Base-by-base conservation (phyloP, 1,140 invertebrate species). In the Microplitis mediator region DNA sequence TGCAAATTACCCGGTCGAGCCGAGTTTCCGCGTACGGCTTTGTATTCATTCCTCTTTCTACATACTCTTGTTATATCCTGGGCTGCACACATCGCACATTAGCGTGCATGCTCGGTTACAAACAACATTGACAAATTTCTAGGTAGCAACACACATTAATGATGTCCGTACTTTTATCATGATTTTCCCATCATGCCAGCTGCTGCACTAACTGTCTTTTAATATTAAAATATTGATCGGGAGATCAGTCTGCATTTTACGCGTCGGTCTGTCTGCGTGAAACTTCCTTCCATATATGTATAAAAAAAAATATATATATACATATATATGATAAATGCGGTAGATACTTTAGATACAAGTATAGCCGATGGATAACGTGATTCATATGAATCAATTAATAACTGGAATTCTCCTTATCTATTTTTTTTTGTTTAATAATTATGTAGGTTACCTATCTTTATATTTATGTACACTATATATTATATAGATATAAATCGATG, bases 11-110 rank as follows among this genome's bases (percentile, higher is more conserved):
- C 63, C 67, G 35, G 67, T 60, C 56, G 56, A 58, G 54, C 11
- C 68, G 39, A 16, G 54, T 73, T 73, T 72, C 52, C 63, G 56
- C 64, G 71, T 68, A 67, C 23, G 56, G 60, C 65, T 67, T 63
- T 71, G 56, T 61, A 34, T 56, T 67, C 23, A 32, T 45, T 45
- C 39, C 64, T 50, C n/a, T 67, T 52, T 67, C 64, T 67, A 54
- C 23, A 34, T 34, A 51, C 36, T 14, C 39, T 45, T 70, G 54
- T 61, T 62, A 39, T 50, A 4, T 16, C 52, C 66, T 56, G 34
- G 39, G 39, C 39, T 9, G 39, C 39, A 45, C 39, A 45, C 39
- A 45, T 45, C 39, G 39, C 39, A 45, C 39, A 45, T 45, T 45
- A 45, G 39, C 39, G 39, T 45, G 39, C 39, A 11, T 61, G 39